phyloP scores from a whole-genome alignment of 2,113 vertebrate species.

The Telmatochromis sp. region DNA sequence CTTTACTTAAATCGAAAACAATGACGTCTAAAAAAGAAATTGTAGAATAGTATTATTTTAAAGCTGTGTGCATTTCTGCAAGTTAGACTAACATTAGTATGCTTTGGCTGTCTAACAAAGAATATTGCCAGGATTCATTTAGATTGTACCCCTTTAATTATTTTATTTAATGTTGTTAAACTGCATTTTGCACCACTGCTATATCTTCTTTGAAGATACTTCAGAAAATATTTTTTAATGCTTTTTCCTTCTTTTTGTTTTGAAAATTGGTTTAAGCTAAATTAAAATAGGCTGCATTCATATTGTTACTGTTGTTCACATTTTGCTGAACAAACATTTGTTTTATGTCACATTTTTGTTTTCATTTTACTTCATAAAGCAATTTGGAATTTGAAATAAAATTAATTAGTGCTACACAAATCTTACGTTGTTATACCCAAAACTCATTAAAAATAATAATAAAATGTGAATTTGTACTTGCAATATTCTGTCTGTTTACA shows the following conservation, averaged over 20 bases:
- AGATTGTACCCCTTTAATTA: neutral
- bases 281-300: neutral
- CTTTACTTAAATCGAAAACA: neutral
- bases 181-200: neutral
- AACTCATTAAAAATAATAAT: neutral
- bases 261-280: neutral
- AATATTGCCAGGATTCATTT: neutral
- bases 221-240: too few species aligned
- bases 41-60: neutral
- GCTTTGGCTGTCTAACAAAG: neutral
- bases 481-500: slow-evolving; percentile 1
- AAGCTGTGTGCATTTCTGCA: neutral
- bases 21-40: neutral
- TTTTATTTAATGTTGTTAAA: neutral
- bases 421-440: neutral
- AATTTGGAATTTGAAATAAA: neutral
- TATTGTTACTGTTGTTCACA: neutral
- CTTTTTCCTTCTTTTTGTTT: neutral
- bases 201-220: neutral
- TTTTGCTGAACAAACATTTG: neutral
- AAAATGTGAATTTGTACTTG: neutral
- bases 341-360: neutral
- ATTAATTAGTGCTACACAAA: neutral
- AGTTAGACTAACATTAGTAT: neutral
- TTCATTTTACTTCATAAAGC: neutral